These are phyloP conservation scores for Bombycilla garrulus DNA, from an alignment of 2,113 vertebrate genomes.

Conservation along the genomic window DNA sequence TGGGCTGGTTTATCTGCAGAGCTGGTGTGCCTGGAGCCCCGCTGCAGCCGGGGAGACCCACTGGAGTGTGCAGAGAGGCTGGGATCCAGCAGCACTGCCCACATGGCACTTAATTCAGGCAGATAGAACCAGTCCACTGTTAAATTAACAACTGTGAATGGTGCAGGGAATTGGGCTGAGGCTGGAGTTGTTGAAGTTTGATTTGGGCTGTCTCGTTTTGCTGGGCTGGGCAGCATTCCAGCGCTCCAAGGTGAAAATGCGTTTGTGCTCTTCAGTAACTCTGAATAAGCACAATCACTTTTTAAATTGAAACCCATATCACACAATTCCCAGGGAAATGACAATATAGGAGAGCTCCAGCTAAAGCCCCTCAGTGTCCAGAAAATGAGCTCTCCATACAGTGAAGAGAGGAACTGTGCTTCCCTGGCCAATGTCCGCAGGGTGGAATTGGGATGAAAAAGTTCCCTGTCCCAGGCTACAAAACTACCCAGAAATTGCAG, in stretches of 20 bases:
- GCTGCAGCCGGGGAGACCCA: background rate
- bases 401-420: background rate
- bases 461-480: background rate
- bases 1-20: background rate
- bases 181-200: background rate
- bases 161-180: background rate
- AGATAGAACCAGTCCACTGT: background rate
- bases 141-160: conserved; percentile 20
- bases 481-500: background rate
- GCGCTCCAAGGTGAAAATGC: background rate
- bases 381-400: background rate
- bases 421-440: background rate
- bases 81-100: background rate
- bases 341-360: background rate
- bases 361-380: background rate
- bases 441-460: background rate
- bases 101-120: background rate
- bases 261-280: conserved; percentile 8
- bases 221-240: background rate
- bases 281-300: conserved; percentile 8
- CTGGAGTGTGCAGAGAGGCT: background rate
- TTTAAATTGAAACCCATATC: background rate
- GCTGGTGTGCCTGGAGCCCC: background rate
- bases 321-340: background rate
- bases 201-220: background rate